A percentile compares a stretch with the other conserved stretches of the same genome.
phyloP scores from a whole-genome alignment of 1,140 invertebrate genomes.

The Medauroidea extradentata region DNA sequence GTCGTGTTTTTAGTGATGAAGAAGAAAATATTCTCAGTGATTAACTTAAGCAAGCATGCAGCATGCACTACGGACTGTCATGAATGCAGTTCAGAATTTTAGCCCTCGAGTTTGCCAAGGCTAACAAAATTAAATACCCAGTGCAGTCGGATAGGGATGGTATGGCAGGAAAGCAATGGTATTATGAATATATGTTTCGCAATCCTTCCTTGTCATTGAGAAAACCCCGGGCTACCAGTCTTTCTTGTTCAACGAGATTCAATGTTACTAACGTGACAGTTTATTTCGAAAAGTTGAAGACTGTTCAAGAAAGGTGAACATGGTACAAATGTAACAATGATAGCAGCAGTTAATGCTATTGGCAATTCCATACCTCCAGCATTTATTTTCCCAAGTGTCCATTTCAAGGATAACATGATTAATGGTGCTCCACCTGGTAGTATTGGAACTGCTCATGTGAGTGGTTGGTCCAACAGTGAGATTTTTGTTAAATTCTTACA shows the following conservation, averaged over 20 bases:
- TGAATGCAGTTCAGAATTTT: not conserved
- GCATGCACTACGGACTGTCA: not conserved
- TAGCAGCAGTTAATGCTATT: not conserved
- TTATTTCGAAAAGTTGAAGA: not conserved
- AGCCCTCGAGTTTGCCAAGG: slow-evolving; percentile 18
- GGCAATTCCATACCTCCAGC: slow-evolving; percentile 7
- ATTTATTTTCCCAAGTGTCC: slow-evolving; percentile 39
- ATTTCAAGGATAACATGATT: slow-evolving; percentile 40
- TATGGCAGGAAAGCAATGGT: slow-evolving; percentile 38
- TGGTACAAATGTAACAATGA: not conserved
- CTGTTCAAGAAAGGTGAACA: not conserved
- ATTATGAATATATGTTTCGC: slow-evolving; percentile 39
- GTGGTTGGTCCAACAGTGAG: slow-evolving; percentile 46
- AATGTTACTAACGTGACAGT: not conserved
- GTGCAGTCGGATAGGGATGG: slow-evolving; percentile 20
- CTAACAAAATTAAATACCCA: slow-evolving; percentile 13
- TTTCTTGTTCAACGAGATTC: not conserved
- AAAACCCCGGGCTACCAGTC: slow-evolving; percentile 35
- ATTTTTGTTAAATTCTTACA: slow-evolving; percentile 41
- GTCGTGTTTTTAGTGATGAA: slow-evolving; percentile 1
- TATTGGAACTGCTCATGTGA: slow-evolving; percentile 38
- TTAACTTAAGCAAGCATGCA: not conserved
- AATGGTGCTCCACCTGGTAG: slow-evolving; percentile 41
- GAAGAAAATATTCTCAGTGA: not conserved
- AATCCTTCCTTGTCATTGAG: slow-evolving; percentile 36